Evolutionary conservation across 2,113 vertebrate genomes (phyloP), one percentile per base, ranked within the genome.

Genomic region (Sinocyclocheilus anophthalmus): DNA sequence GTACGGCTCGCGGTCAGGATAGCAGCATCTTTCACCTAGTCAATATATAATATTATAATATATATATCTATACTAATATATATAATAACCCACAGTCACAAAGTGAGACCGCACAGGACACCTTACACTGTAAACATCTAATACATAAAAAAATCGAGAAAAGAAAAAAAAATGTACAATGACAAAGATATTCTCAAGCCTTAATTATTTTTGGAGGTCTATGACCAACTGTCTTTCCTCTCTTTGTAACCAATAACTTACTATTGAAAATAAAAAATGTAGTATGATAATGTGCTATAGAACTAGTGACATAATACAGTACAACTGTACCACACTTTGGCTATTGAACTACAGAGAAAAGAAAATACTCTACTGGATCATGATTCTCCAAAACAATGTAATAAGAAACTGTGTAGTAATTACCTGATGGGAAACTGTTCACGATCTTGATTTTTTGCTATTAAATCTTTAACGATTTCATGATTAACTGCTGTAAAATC

Each of bases 51-150:
- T n/a, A n/a, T n/a, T n/a, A n/a, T n/a, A n/a, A n/a, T n/a, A n/a
- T n/a, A n/a, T n/a, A n/a, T n/a, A n/a, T n/a, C n/a, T n/a, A n/a
- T n/a, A n/a, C n/a, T n/a, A n/a, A n/a, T n/a, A n/a, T 92, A 95
- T 93, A 93, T 6, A 39, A n/a, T n/a, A n/a, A n/a, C n/a, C 93
- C 26, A 94, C 92, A 92, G 93, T 92, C 91, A 94, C 93, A 93
- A 91, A 93, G 92, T 87, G 89, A 93, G 89, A 92, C 93, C 89
- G 91, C 88, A 92, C 90, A 89, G 90, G 87, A 94, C 90, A 93
- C 91, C 92, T 94, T 94, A 94, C 93, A 93, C 93, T 94, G 93
- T 95, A 95, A 95, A 95, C 94, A 95, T 92, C 91, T 92, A 91
- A 91, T 93, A 94, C 89, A 92, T 88, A 92, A 81, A 94, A 88